Percentiles rank a stretch among this genome's conserved stretches.
phyloP scores from a whole-genome alignment of 2,888 invertebrate species.

The Hyppa rectilinea region DNA sequence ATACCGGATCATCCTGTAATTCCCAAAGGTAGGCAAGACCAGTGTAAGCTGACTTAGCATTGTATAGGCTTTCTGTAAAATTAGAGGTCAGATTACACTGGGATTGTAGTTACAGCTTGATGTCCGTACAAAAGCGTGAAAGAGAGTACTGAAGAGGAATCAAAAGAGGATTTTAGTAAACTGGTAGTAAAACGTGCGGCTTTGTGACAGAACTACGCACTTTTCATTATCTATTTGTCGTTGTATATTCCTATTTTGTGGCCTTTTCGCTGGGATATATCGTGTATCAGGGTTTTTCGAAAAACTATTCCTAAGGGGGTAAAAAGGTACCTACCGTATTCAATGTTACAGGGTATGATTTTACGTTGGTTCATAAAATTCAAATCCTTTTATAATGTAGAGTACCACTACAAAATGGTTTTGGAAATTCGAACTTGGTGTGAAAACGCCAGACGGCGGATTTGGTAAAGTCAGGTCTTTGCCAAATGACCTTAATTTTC shows the following conservation, averaged over 20 bases:
- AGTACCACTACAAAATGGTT: no score
- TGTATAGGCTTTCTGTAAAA: not conserved
- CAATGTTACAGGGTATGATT: no score
- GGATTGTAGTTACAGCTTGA: not conserved
- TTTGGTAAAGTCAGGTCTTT: no score
- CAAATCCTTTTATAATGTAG: no score
- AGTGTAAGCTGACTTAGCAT: not conserved
- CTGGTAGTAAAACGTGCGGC: constrained; percentile 20
- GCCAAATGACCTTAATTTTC: no score
- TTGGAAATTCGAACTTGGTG: no score
- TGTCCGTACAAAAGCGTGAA: not conserved
- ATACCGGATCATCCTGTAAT: constrained; percentile 1
- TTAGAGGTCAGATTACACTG: not conserved
- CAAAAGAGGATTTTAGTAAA: constrained; percentile 20
- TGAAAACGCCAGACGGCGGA: no score
- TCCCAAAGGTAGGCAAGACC: not conserved
- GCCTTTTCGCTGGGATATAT: constrained; percentile 1
- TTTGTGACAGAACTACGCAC: constrained; percentile 7
- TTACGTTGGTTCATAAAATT: no score
- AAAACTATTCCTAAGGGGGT: no score
- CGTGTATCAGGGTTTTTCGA: no score
- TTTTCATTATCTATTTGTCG: constrained; percentile 34
- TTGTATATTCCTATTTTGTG: constrained; percentile 10
- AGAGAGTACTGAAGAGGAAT: constrained; percentile 6
- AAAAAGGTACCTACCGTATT: no score